phyloP scores from a whole-genome alignment of 2,113 vertebrate species.

The Periophthalmodon schlosseri region DNA sequence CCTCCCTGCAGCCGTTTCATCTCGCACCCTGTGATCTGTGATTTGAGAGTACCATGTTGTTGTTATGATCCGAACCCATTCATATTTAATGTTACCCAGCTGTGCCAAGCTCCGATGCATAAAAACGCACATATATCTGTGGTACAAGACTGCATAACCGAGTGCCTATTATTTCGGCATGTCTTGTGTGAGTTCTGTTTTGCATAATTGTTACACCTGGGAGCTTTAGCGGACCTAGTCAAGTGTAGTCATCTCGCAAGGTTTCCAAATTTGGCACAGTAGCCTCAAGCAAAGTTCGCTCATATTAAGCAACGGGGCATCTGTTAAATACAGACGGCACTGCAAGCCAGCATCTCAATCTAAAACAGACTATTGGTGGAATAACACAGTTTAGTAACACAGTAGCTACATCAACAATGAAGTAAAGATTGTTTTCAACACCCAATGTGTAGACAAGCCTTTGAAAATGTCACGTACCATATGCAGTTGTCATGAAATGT shows the following conservation, averaged over 20 bases:
- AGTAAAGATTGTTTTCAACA: not conserved
- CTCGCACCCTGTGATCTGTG: not conserved
- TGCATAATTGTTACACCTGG: conserved; percentile 46
- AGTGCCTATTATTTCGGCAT: conserved; percentile 15
- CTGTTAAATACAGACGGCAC: conserved; percentile 41
- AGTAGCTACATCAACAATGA: conserved; percentile 6
- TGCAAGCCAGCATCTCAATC: conserved; percentile 34
- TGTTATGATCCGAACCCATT: conserved; percentile 6
- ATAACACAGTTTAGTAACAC: conserved; percentile 20
- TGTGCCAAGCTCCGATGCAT: conserved; percentile 16
- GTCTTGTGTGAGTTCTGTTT: conserved; percentile 35
- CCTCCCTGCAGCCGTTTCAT: not conserved
- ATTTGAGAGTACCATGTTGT: not conserved
- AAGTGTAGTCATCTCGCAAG: conserved; percentile 29
- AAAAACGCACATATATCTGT: not conserved
- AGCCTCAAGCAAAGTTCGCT: conserved; percentile 49
- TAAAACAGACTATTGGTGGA: conserved; percentile 13
- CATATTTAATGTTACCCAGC: conserved; percentile 11
- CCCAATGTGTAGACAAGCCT: too few species aligned
- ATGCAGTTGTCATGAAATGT: too few species aligned
- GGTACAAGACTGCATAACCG: not conserved
- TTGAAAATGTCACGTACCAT: too few species aligned
- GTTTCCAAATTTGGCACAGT: conserved; percentile 47
- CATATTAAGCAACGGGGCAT: conserved; percentile 54
- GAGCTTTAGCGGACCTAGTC: conserved; percentile 39